Conservation (phyloP, 1,140 invertebrate species). For the Thalassaphorura encarpata region DNA sequence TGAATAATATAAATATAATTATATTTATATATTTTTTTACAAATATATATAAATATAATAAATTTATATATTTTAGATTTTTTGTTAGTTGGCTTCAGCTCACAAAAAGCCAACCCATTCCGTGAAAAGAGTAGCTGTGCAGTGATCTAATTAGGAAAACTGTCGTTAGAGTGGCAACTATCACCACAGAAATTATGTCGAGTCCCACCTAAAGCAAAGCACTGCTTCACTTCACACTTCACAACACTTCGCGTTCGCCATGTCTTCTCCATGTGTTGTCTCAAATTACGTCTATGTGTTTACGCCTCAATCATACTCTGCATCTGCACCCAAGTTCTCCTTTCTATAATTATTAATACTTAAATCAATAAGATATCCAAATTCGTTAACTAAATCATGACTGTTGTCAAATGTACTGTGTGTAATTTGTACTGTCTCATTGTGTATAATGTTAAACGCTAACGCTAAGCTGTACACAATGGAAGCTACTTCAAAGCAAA, state of each 20-base stretch:
- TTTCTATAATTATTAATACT: too few relatives aligned
- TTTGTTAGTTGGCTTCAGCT: conserved; percentile 85
- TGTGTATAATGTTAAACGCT: too few relatives aligned
- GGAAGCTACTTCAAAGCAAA: too few relatives aligned
- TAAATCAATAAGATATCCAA: too few relatives aligned
- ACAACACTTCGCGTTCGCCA: background rate
- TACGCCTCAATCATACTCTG: too few relatives aligned
- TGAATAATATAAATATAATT: conserved; percentile 89
- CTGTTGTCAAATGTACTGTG: too few relatives aligned
- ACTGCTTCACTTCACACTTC: background rate
- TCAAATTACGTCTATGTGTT: too few relatives aligned
- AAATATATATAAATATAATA: background rate
- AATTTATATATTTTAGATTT: conserved; percentile 45
- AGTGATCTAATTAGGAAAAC: conserved; percentile 73
- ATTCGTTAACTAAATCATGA: too few relatives aligned
- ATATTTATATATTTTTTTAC: conserved; percentile 59
- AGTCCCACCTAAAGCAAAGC: background rate
- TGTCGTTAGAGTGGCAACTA: background rate
- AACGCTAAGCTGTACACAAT: too few relatives aligned
- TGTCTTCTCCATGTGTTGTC: background rate
- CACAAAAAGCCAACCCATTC: conserved; percentile 94
- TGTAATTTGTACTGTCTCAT: too few relatives aligned
- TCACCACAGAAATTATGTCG: background rate
- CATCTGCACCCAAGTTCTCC: too few relatives aligned
- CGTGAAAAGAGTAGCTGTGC: conserved; percentile 88